Conservation (phyloP, 2,797 vertebrate genomes). For the Poeciliopsis paucimaculata region DNA sequence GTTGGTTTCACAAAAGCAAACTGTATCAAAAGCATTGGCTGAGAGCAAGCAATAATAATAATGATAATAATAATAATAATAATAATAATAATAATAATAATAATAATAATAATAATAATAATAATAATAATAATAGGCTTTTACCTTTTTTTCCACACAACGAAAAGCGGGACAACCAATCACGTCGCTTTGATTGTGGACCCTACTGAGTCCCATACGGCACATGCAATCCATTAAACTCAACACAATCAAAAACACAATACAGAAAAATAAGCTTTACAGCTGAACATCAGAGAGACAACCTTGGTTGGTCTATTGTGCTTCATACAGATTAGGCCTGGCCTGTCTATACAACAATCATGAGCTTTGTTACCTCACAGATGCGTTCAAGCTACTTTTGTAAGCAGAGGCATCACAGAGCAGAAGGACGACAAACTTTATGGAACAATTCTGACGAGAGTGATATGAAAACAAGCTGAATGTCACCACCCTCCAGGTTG, state of each 20-base stretch:
- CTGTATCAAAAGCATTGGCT: constrained; percentile 83
- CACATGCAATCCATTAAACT: constrained; percentile 83
- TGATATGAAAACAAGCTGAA: background rate
- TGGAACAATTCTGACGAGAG: constrained; percentile 23
- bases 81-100: constrained; percentile 2
- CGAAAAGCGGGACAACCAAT: constrained; percentile 80
- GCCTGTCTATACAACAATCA: constrained; percentile 79
- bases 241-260: constrained; percentile 81
- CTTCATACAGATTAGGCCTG: constrained; percentile 78
- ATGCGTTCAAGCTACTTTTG: constrained; percentile 73
- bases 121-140: constrained; percentile 69
- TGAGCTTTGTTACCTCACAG: constrained; percentile 66
- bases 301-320: constrained; percentile 80
- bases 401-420: constrained; percentile 65
- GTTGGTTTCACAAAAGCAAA: constrained; percentile 84
- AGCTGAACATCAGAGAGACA: constrained; percentile 78
- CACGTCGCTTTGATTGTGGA: constrained; percentile 82
- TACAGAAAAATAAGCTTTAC: constrained; percentile 72
- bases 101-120: constrained; percentile 6
- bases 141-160: constrained; percentile 75
- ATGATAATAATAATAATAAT: constrained; percentile 9
- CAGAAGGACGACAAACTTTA: constrained; percentile 29
- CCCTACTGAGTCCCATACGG: constrained; percentile 76
- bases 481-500: background rate
- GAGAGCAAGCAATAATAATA: constrained; percentile 74